These are phyloP conservation scores for Spinus pinus DNA, from an alignment of 2,797 vertebrate species.

Conservation along the genomic window DNA sequence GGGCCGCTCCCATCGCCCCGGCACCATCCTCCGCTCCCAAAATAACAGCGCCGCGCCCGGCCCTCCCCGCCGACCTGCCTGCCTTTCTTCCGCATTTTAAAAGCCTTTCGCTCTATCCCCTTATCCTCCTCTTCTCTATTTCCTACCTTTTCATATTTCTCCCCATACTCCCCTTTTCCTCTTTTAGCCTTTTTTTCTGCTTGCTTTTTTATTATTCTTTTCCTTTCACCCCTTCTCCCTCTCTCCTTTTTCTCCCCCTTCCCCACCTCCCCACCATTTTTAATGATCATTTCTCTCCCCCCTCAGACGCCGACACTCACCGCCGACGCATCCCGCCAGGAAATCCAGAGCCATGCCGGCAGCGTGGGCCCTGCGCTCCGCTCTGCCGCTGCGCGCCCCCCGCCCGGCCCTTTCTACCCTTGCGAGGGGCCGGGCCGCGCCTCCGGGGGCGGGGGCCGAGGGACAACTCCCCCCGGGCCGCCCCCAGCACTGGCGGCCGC, in stretches of 20 bases:
- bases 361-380: not conserved
- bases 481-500: constrained; percentile 32
- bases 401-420: not conserved
- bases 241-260: too few species aligned
- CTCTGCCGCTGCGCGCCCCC: not conserved
- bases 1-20: not conserved
- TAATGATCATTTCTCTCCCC: rapidly evolving
- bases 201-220: not conserved
- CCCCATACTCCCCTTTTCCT: too few species aligned
- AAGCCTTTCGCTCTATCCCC: too few species aligned
- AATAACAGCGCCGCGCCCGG: not conserved
- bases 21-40: not conserved
- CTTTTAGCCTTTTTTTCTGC: not conserved
- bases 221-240: too few species aligned
- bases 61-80: not conserved
- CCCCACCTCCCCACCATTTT: not conserved
- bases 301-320: constrained; percentile 72
- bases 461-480: constrained; percentile 68
- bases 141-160: not conserved
- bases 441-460: not conserved
- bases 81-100: not conserved
- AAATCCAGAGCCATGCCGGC: constrained; percentile 88
- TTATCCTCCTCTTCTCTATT: not conserved
- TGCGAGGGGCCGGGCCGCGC: not conserved
- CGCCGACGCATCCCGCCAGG: constrained; percentile 90